phyloP scores from a whole-genome alignment of 1,140 invertebrate genomes.

The Antheraea mylitta region DNA sequence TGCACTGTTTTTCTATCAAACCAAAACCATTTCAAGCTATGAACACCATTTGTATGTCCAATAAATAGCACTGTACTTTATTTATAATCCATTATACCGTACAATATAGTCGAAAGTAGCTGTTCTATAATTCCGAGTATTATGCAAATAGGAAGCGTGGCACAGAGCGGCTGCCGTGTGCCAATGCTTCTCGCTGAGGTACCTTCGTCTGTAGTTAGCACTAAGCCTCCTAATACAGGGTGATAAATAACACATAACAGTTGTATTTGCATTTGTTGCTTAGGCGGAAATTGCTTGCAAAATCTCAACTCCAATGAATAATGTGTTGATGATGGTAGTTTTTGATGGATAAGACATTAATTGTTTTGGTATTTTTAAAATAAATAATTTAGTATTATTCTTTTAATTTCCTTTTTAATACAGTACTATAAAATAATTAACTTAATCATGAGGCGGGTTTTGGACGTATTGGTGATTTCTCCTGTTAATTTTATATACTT shows the following conservation, averaged over 20 bases:
- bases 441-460: not conserved
- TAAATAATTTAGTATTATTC: conserved; percentile 4
- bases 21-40: not conserved
- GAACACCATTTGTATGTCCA: not conserved
- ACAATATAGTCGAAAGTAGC: not conserved
- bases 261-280: conserved; percentile 64
- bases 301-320: conserved; percentile 52
- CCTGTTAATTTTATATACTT: too few species aligned
- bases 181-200: conserved; percentile 7
- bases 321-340: conserved; percentile 18
- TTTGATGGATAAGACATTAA: conserved; percentile 21
- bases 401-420: too few species aligned
- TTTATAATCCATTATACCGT: not conserved
- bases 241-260: conserved; percentile 67
- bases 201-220: conserved; percentile 21
- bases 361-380: conserved; percentile 13
- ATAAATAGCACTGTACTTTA: not conserved
- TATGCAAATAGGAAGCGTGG: conserved; percentile 22
- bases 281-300: conserved; percentile 65
- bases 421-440: too few species aligned
- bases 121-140: conserved; percentile 20
- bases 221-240: conserved; percentile 27
- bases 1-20: too few species aligned
- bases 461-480: too few species aligned
- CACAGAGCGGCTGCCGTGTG: not conserved